Evolutionary conservation across 2,797 vertebrate species (phyloP), one percentile per base, ranked within the genome.

Genomic region (Betta splendens): DNA sequence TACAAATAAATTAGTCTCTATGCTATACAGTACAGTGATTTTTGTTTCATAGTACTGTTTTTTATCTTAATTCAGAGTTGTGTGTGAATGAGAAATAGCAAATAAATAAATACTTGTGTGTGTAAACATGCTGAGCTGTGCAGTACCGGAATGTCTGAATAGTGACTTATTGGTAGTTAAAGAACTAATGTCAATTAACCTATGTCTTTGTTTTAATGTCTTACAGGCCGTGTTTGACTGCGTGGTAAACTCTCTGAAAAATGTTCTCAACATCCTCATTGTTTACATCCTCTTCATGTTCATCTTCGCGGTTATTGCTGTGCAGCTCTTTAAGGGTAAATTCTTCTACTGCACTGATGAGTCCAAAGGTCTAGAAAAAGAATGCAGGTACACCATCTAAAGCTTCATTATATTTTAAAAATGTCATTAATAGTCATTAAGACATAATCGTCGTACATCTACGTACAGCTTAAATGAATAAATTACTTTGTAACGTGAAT

Each of bases 221-320:
- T 74, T 73, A 7, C 89, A 99, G 97, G 95, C 97, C 0, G 97
- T 99, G 60, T 99, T 99, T 33, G 97, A 98, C 92, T 99, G 97
- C 0, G 97, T 99, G 42, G 97, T 99, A 64, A 98, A 98, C 86
- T 98, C 97, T 10, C 91, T 99, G 90, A 98, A 96, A 93, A 99
- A 99, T 0, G 97, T 99, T 5, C 93, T 99, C 57, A 99, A 99
- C 80, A 98, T 99, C 89, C 93, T 99, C 73, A 95, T 98, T 0
- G 97, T 99, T 62, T 99, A 99, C 89, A 93, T 98, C 84, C 97
- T 98, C 80, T 99, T 99, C 92, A 99, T 99, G 97, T 97, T 99
- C 92, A 99, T 99, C 83, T 99, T 99, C 1, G 97, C 97, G 0
- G 97, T 99, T 55, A 97, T 99, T 6, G 97, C 97, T 0, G 97